A percentile compares a stretch with the other conserved stretches of the same genome.
These are phyloP conservation scores for Caradrina kadenii DNA, from an alignment of 2,888 invertebrate genomes.

Conservation along the genomic window DNA sequence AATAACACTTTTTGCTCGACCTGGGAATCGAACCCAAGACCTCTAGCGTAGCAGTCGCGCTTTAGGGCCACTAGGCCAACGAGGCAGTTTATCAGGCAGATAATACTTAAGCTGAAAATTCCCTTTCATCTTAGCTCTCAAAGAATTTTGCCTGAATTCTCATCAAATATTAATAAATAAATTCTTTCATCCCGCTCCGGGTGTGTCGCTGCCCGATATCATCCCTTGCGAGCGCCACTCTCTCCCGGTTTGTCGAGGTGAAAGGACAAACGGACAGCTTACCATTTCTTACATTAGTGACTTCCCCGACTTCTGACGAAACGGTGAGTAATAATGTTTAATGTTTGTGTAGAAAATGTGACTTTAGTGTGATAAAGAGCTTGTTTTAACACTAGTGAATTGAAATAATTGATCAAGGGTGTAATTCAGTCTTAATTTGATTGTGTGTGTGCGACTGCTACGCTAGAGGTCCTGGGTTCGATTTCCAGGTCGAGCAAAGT, in stretches of 20 bases:
- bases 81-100: no score
- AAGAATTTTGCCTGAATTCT: conserved; percentile 25
- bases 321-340: conserved; percentile 41
- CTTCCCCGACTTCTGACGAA: background rate
- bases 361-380: no score
- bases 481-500: no score
- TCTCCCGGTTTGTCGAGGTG: conserved; percentile 25
- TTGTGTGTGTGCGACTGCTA: no score
- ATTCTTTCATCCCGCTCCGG: conserved; percentile 27
- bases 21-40: no score
- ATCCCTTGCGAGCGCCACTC: conserved; percentile 65
- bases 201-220: conserved; percentile 57
- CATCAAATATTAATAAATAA: conserved; percentile 30
- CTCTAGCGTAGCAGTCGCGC: no score
- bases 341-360: background rate
- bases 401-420: no score
- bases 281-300: background rate
- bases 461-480: no score
- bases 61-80: no score
- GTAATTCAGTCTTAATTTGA: no score
- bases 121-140: conserved; percentile 17
- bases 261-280: conserved; percentile 51
- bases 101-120: conserved; percentile 2
- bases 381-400: no score
- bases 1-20: no score